Percentiles rank a stretch among this genome's conserved stretches.
Evolutionary conservation across 2,797 vertebrate genomes (phyloP).

Genomic region (Phrynocephalus guinanensis): DNA sequence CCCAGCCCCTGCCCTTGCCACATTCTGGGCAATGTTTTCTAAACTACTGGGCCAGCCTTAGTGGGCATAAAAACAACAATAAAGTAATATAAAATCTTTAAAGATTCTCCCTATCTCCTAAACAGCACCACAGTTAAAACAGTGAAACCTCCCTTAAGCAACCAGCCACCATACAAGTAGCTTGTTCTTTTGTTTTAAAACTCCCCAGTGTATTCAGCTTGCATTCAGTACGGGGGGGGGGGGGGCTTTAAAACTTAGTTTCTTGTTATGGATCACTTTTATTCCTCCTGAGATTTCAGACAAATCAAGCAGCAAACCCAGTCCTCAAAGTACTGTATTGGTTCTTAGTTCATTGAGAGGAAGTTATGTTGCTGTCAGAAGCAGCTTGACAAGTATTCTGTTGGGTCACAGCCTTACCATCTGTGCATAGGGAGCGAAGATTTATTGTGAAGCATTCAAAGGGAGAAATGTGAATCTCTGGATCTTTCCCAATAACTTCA

Average conservation of each 20-base stretch:
- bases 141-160: neutral
- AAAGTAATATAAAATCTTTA: neutral
- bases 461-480: constrained; percentile 21
- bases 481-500: constrained; percentile 16
- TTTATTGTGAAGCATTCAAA: constrained; percentile 24
- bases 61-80: neutral
- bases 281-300: constrained; percentile 20
- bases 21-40: too few relatives aligned
- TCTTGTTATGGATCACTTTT: neutral
- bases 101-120: neutral
- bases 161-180: constrained; percentile 14
- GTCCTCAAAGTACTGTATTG: neutral
- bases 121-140: constrained; percentile 32
- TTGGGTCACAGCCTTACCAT: constrained; percentile 1
- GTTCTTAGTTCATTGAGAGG: neutral
- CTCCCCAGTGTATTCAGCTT: constrained; percentile 40
- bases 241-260: neutral
- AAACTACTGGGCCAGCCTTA: too few relatives aligned
- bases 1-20: too few relatives aligned
- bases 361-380: neutral
- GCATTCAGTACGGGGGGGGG: constrained; percentile 43
- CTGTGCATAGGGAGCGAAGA: neutral
- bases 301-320: neutral
- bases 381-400: neutral
- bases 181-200: neutral